These are phyloP conservation scores for Sphyrna mokarran DNA, from an alignment of 2,113 vertebrate genomes.

Conservation along the genomic window DNA sequence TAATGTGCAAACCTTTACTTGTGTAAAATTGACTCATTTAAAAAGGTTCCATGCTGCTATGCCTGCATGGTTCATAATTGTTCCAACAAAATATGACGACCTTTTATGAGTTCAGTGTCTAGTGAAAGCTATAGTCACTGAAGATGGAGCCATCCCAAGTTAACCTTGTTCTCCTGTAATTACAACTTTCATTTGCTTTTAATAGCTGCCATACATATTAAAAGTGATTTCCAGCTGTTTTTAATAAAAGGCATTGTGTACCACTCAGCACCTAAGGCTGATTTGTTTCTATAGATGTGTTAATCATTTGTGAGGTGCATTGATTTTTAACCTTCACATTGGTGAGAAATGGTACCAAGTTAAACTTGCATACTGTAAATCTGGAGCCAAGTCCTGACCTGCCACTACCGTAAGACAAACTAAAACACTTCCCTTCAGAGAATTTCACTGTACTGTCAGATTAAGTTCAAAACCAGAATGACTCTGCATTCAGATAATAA, in stretches of 20 bases:
- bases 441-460: not conserved
- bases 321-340: not conserved
- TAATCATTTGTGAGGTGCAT: not conserved
- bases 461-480: not conserved
- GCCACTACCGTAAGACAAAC: not conserved
- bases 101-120: not conserved
- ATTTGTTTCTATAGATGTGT: conserved; percentile 1
- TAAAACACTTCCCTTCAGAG: not conserved
- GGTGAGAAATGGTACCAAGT: not conserved
- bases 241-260: conserved; percentile 9
- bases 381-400: not conserved
- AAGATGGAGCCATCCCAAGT: not conserved
- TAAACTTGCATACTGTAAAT: not conserved
- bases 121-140: not conserved
- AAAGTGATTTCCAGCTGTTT: conserved; percentile 15
- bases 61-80: not conserved
- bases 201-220: conserved; percentile 22
- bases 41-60: conserved; percentile 23
- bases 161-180: conserved; percentile 2
- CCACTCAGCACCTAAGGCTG: conserved; percentile 5
- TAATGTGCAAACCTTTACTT: conserved; percentile 27
- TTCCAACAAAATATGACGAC: not conserved
- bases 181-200: conserved; percentile 1
- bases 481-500: not conserved
- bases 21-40: conserved; percentile 32